Evolutionary conservation across 2,888 invertebrate genomes (phyloP), one percentile per base, ranked within the genome.

Genomic region (Dolomedes plantarius): DNA sequence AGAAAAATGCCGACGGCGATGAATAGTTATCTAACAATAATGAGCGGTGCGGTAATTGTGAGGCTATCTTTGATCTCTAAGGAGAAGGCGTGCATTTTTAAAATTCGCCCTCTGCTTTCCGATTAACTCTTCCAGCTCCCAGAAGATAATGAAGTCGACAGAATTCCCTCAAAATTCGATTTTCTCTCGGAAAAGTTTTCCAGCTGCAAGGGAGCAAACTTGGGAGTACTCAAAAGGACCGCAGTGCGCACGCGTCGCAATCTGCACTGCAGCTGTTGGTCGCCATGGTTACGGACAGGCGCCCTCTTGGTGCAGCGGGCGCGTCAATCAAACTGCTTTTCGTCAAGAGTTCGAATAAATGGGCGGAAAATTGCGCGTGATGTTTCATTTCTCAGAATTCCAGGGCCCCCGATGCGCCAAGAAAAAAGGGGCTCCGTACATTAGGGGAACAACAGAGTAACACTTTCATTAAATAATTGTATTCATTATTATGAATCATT

Each of bases 211-310:
- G 56, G 23, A 56, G 23, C 23, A 56, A 56, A 56, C 23, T 56
- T 19, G 56, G 23, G 23, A 23, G 23, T 56, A 56, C 23, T 23
- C 2, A 56, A 56, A 56, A 56, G 56, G 56, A 19, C 56, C 56
- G 56, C 56, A 56, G 56, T 73, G 73, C 73, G 73, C 73, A 73
- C 32, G 73, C 73, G 73, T 62, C 11, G 23, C 23, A 56, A 73
- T 32, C 73, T 73, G 73, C 73, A 73, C 73, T 73, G 73, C 73
- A 73, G 73, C 62, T 73, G 73, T 62, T 56, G 32, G 73, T 73
- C 23, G 3, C 39, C 32, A 62, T 73, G 73, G 73, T 16, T 32
- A 62, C 73, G 23, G 28, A 6, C 16, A 56, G 56, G 62, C 50
- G 73, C 36, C 32, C 29, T 27, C 36, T 73, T 62, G 16, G 62